Evolutionary conservation across 1,140 invertebrate species (phyloP).

Genomic region (Pemphigus obesinymphae): DNA sequence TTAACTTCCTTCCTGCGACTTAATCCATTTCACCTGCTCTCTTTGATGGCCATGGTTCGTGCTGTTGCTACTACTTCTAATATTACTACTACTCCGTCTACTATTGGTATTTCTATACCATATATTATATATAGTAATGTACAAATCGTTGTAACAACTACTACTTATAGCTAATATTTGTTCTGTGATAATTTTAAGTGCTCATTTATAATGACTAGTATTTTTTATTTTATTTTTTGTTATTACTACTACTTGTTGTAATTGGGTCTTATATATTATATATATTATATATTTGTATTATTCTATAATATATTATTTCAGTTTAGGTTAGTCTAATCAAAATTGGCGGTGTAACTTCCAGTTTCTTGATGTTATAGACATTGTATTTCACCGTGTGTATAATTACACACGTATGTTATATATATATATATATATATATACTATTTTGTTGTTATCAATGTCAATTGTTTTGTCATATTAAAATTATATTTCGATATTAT

Average conservation of each 20-base stretch:
- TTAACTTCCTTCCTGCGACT: not conserved
- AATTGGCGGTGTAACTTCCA: constrained; percentile 36
- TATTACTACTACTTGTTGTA: constrained; percentile 13
- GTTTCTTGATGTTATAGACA: constrained; percentile 5
- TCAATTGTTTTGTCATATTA: constrained; percentile 27
- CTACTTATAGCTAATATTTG: constrained; percentile 19
- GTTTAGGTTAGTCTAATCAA: constrained; percentile 27
- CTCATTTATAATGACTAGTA: constrained; percentile 8
- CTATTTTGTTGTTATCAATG: constrained; percentile 18
- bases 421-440: constrained; percentile 5
- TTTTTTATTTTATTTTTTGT: not conserved
- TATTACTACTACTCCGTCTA: not conserved
- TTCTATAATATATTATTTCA: not conserved
- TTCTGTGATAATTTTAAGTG: constrained; percentile 34
- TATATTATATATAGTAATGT: not conserved
- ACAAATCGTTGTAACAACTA: not conserved
- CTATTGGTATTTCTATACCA: not conserved
- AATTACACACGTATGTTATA: not conserved
- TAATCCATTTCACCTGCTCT: too few relatives aligned
- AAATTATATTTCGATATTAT: constrained; percentile 3
- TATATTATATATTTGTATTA: not conserved
- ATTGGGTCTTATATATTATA: constrained; percentile 13
- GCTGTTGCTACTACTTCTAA: not conserved
- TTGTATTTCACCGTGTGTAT: constrained; percentile 1
- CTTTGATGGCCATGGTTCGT: not conserved